Percentiles rank a stretch among this genome's conserved stretches.
Conservation (phyloP, 2,888 invertebrate genomes). For the Anthrax anthrax region DNA sequence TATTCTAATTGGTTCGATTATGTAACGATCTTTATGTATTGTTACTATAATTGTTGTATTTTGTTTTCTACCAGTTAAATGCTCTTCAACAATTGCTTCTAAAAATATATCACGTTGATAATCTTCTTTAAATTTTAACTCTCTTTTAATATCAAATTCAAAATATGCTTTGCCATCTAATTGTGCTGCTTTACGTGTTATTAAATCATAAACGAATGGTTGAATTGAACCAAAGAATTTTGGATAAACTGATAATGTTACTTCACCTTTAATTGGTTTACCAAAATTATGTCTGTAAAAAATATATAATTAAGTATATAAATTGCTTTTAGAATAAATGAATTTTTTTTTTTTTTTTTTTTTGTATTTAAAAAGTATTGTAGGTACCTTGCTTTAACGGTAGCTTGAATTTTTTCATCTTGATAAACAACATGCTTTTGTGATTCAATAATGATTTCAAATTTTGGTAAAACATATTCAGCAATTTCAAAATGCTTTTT, state of each 20-base stretch:
- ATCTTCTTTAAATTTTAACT: constrained; percentile 64
- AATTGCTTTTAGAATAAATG: too few relatives aligned
- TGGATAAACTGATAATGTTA: constrained; percentile 72
- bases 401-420: constrained; percentile 62
- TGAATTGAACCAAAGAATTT: constrained; percentile 43
- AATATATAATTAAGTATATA: neutral
- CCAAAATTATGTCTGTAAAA: constrained; percentile 39
- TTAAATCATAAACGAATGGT: constrained; percentile 31
- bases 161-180: constrained; percentile 52
- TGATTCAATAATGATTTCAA: constrained; percentile 71
- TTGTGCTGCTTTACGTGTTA: constrained; percentile 55
- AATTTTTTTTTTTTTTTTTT: too few relatives aligned
- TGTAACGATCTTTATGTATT: constrained; percentile 64
- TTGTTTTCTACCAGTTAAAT: constrained; percentile 65
- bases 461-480: constrained; percentile 87
- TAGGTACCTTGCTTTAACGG: constrained; percentile 71
- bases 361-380: too few relatives aligned
- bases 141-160: constrained; percentile 63
- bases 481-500: constrained; percentile 49
- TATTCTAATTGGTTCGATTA: constrained; percentile 65
- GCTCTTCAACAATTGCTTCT: constrained; percentile 85
- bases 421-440: constrained; percentile 69
- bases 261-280: constrained; percentile 74
- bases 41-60: constrained; percentile 65
- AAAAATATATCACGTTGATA: constrained; percentile 69